Conservation (phyloP, 2,888 invertebrate species). For the Caradrina clavipalpis region DNA sequence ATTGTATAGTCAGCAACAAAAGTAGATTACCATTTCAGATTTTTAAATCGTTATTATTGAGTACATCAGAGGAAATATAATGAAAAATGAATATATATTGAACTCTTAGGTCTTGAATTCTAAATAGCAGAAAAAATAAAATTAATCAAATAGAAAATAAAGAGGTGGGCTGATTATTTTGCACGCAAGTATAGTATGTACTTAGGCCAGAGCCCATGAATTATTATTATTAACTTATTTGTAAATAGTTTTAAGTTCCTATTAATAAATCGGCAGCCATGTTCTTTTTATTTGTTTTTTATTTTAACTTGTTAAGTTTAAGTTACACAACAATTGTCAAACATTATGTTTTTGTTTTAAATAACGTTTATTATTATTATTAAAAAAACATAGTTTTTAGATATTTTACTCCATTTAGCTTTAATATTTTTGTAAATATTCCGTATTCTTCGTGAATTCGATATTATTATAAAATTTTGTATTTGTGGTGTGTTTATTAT, state of each 20-base stretch:
- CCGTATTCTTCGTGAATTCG: conserved; percentile 39
- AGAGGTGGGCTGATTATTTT: no score
- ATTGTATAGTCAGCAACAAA: no score
- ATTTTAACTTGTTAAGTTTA: conserved; percentile 68
- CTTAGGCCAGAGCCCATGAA: not conserved
- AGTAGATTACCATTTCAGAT: no score
- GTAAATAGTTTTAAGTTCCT: conserved; percentile 71
- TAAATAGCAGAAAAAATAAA: no score
- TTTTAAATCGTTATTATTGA: no score
- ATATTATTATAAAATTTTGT: conserved; percentile 50
- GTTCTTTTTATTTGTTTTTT: conserved; percentile 60
- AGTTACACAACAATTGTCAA: conserved; percentile 34
- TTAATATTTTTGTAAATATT: conserved; percentile 64
- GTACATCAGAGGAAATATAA: no score
- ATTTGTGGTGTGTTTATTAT: conserved; percentile 52
- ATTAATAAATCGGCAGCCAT: conserved; percentile 65
- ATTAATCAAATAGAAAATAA: no score
- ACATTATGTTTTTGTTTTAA: conserved; percentile 59
- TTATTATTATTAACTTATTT: conserved; percentile 30
- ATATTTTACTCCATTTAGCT: conserved; percentile 54
- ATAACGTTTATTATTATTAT: conserved; percentile 47
- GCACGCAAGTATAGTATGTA: not conserved
- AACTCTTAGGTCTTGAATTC: no score
- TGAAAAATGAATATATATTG: no score
- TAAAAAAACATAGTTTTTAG: conserved; percentile 40